These are phyloP conservation scores for Microcebus ravelobensis DNA, from an alignment of 2,113 vertebrate species.

Conservation along the genomic window DNA sequence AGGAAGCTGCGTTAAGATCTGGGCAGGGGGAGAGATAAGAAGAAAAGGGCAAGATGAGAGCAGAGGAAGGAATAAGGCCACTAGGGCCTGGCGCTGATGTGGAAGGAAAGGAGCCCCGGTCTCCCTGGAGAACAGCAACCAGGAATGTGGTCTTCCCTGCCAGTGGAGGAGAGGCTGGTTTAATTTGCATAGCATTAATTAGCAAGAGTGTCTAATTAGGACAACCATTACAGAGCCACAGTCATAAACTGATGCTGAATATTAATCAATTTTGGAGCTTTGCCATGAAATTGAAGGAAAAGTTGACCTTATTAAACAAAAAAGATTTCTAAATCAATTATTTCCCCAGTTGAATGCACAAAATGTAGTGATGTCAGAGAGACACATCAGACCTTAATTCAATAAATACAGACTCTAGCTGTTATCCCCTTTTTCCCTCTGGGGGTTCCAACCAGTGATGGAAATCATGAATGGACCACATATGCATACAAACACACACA, in stretches of 20 bases:
- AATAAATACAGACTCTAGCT: neutral
- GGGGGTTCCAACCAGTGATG: neutral
- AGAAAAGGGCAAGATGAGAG: neutral
- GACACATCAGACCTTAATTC: conserved; percentile 15
- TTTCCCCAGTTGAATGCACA: neutral
- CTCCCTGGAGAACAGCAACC: neutral
- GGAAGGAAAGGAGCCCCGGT: neutral
- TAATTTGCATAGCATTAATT: conserved; percentile 64
- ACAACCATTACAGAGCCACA: conserved; percentile 17
- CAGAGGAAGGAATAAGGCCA: neutral
- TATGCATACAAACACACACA: accelerated
- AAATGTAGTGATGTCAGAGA: neutral
- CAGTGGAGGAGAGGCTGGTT: neutral
- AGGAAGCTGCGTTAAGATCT: neutral
- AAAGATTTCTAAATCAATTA: conserved; percentile 40
- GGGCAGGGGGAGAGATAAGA: neutral
- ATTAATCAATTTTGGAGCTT: neutral
- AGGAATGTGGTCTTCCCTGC: neutral
- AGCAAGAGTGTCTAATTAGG: conserved; percentile 74
- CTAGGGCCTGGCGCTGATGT: accelerated
- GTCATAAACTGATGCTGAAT: neutral
- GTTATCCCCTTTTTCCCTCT: neutral
- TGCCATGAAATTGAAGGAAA: conserved; percentile 3
- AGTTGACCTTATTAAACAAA: conserved; percentile 55
- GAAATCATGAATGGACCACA: neutral